phyloP scores from a whole-genome alignment of 2,888 invertebrate genomes.

The Odontomyia ornata region DNA sequence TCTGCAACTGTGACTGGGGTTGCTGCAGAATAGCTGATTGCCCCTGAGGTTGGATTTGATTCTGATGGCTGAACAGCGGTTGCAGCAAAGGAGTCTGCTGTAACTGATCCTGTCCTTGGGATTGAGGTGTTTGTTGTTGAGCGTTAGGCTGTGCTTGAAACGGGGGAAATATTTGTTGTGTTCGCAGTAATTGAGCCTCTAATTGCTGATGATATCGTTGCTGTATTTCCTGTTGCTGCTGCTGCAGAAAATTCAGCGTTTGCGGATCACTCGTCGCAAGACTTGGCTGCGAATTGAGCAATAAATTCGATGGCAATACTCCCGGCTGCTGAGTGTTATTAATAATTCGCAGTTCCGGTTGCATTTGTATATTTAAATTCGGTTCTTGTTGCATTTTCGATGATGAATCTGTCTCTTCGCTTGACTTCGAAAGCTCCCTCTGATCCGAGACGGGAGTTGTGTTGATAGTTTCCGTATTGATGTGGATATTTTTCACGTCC shows the following conservation, averaged over 20 bases:
- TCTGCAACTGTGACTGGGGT: constrained; percentile 43
- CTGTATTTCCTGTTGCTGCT: constrained; percentile 62
- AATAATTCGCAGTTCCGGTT: constrained; percentile 60
- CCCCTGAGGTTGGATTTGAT: constrained; percentile 6
- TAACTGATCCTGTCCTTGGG: constrained; percentile 49
- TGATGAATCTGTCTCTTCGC: constrained; percentile 12
- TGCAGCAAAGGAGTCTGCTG: constrained; percentile 56
- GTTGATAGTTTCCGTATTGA: neutral
- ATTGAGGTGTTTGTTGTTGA: constrained; percentile 54
- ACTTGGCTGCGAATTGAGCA: constrained; percentile 43
- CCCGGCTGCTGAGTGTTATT: constrained; percentile 60
- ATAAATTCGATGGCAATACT: constrained; percentile 53
- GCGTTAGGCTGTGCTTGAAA: constrained; percentile 8
- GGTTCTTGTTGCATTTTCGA: constrained; percentile 62
- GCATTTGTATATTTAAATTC: constrained; percentile 64
- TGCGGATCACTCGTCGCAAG: constrained; percentile 57
- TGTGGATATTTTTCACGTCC: neutral
- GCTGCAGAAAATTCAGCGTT: constrained; percentile 59
- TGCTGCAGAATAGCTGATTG: constrained; percentile 47
- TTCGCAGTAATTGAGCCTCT: constrained; percentile 35
- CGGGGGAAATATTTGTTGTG: constrained; percentile 8
- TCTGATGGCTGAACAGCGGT: neutral
- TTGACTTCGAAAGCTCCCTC: neutral
- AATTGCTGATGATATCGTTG: constrained; percentile 60
- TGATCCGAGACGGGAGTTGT: neutral